Conservation (phyloP, 2,113 vertebrate genomes). For the Agelaius phoeniceus region DNA sequence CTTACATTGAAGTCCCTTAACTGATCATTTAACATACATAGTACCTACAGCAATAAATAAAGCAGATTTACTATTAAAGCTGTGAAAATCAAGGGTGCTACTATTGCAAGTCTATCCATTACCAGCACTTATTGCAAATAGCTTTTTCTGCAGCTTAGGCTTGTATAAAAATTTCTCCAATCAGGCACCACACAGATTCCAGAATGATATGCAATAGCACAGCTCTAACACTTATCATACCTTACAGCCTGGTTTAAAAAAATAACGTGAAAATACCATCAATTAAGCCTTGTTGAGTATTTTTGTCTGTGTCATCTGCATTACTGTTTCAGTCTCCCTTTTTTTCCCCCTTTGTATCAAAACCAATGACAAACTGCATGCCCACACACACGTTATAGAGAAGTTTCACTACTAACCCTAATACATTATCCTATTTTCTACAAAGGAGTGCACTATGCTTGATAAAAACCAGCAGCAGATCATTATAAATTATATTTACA, state of each 20-base stretch:
- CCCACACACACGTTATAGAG: neutral
- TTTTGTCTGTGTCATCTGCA: neutral
- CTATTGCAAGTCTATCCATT: neutral
- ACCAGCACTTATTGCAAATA: neutral
- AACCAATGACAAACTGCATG: neutral
- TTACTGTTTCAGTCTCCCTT: neutral
- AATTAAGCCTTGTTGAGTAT: neutral
- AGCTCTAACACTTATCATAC: slow-evolving; percentile 29
- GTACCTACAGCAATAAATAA: neutral
- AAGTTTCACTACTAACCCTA: neutral
- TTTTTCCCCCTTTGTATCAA: neutral
- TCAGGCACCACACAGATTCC: slow-evolving; percentile 2
- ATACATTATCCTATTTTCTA: slow-evolving; percentile 39
- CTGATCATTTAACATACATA: neutral
- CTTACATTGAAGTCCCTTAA: neutral
- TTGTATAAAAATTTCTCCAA: slow-evolving; percentile 36
- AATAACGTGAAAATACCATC: slow-evolving; percentile 52
- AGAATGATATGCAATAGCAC: slow-evolving; percentile 53
- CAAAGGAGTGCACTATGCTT: neutral
- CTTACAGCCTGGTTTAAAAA: slow-evolving; percentile 51
- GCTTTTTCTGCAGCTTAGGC: slow-evolving; percentile 27
- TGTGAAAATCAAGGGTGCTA: neutral
- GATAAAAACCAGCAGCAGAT: slow-evolving; percentile 35
- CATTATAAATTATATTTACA: slow-evolving; percentile 55
- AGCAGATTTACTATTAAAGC: neutral